Percentiles rank a stretch among this genome's conserved stretches.
Conservation (phyloP, 2,888 invertebrate genomes). For the Parnassius mnemosyne region DNA sequence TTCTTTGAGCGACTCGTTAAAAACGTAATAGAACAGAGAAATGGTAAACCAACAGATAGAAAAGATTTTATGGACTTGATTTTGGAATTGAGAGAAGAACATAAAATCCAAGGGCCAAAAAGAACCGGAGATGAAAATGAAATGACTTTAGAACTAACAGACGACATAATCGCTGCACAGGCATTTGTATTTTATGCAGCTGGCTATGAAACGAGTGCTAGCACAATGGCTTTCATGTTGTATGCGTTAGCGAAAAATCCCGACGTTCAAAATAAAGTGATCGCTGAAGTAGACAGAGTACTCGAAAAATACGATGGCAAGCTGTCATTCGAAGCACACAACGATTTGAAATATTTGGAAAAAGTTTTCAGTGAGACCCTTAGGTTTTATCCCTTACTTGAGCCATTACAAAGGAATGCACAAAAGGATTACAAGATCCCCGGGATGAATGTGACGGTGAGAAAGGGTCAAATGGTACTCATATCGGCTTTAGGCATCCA, state of each 20-base stretch:
- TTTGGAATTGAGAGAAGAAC: constrained; percentile 2
- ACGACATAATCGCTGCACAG: constrained; percentile 54
- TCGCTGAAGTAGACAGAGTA: constrained; percentile 47
- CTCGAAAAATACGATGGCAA: constrained; percentile 45
- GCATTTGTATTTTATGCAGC: constrained; percentile 65
- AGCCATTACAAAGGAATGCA: constrained; percentile 54
- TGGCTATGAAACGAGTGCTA: constrained; percentile 68
- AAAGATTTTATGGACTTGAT: not conserved
- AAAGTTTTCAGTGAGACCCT: constrained; percentile 61
- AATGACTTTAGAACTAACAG: constrained; percentile 44
- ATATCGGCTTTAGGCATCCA: constrained; percentile 60
- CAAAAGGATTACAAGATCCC: constrained; percentile 52
- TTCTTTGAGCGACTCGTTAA: not conserved
- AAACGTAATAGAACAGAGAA: not conserved
- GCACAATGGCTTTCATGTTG: constrained; percentile 53
- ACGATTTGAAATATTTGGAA: constrained; percentile 59
- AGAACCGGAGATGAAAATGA: constrained; percentile 21
- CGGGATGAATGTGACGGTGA: constrained; percentile 47
- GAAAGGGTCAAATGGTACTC: constrained; percentile 49
- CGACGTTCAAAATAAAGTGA: constrained; percentile 54
- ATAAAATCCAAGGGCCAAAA: not conserved
- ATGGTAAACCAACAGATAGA: not conserved
- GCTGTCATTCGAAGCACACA: constrained; percentile 55
- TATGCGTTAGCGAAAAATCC: constrained; percentile 56
- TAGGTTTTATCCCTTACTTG: constrained; percentile 65